These are phyloP conservation scores for Enhydra lutris DNA, from an alignment of 2,113 vertebrate species.

Conservation along the genomic window DNA sequence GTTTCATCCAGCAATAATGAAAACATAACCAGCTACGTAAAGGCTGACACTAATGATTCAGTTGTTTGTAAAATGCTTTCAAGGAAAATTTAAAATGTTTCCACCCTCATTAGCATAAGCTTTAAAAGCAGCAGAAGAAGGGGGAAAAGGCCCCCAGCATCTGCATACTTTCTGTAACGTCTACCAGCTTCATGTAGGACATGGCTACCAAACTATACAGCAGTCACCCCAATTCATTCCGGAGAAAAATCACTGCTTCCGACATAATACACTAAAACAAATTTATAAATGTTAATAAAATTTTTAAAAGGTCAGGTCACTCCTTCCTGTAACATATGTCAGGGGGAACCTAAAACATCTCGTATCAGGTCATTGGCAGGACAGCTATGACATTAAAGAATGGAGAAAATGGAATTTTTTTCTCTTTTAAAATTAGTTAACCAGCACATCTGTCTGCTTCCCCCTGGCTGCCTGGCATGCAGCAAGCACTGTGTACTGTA, in stretches of 20 bases:
- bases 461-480: conserved; percentile 19
- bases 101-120: not conserved
- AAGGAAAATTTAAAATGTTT: not conserved
- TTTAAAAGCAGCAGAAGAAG: not conserved
- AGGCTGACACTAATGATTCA: not conserved
- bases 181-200: not conserved
- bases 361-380: conserved; percentile 67
- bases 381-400: conserved; percentile 79
- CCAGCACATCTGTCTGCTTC: conserved; percentile 46
- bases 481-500: conserved; percentile 32
- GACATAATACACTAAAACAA: conserved; percentile 69
- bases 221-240: conserved; percentile 36
- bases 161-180: not conserved
- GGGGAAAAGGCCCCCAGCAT: not conserved
- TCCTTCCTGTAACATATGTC: conserved; percentile 55
- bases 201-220: not conserved
- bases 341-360: conserved; percentile 70
- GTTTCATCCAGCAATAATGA: not conserved
- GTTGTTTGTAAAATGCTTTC: not conserved
- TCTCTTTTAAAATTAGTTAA: conserved; percentile 60
- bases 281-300: conserved; percentile 81
- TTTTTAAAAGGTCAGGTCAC: conserved; percentile 81
- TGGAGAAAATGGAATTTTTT: conserved; percentile 59
- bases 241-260: conserved; percentile 50
- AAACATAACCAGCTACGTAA: not conserved